phyloP scores from a whole-genome alignment of 2,888 invertebrate species.

The Nasonovia ribisnigri region DNA sequence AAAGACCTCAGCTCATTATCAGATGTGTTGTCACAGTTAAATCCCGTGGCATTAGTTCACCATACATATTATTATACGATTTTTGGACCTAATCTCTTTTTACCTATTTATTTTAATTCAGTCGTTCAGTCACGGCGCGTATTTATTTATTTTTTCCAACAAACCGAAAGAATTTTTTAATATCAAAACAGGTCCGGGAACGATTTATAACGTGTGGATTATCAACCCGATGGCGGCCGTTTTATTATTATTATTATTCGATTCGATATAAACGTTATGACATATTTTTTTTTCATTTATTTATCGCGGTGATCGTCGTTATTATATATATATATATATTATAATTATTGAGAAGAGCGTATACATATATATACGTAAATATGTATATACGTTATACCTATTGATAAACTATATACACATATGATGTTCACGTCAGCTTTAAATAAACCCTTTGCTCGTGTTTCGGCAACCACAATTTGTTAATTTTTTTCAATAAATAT shows the following conservation, averaged over 20 bases:
- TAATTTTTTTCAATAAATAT: not conserved
- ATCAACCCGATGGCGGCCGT: constrained; percentile 11
- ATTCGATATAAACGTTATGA: constrained; percentile 58
- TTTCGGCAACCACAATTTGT: not conserved
- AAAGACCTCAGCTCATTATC: constrained; percentile 49
- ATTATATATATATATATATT: not conserved
- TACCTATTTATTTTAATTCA: constrained; percentile 59
- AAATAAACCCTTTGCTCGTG: not conserved
- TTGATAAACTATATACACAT: not conserved
- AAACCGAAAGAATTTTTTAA: constrained; percentile 48
- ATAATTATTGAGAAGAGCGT: no score
- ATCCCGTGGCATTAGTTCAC: constrained; percentile 15
- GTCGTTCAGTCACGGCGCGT: constrained; percentile 34
- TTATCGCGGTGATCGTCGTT: constrained; percentile 3
- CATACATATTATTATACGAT: not conserved
- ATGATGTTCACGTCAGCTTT: not conserved
- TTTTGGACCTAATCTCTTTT: constrained; percentile 54
- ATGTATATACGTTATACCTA: not conserved
- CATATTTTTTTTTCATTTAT: constrained; percentile 41
- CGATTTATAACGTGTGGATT: constrained; percentile 58
- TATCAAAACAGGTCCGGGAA: constrained; percentile 58
- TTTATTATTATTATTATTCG: constrained; percentile 42
- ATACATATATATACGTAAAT: no score
- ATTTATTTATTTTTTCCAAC: not conserved
- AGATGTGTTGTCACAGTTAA: constrained; percentile 41